phyloP scores from a whole-genome alignment of 2,113 vertebrate genomes.

The Thomomys bottae region DNA sequence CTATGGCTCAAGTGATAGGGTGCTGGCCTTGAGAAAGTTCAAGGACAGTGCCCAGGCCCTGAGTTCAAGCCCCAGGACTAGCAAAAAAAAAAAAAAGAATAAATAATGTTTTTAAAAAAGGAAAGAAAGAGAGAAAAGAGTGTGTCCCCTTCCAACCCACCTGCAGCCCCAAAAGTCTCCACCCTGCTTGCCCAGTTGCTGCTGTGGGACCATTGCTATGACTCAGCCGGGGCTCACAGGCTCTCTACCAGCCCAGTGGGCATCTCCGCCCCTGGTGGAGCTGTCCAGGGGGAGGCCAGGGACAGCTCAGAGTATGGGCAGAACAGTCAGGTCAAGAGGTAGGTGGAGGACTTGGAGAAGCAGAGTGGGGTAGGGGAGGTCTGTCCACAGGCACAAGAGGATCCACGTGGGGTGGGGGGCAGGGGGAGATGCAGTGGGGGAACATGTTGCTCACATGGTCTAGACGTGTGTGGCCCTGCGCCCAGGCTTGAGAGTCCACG shows the following conservation, averaged over 20 bases:
- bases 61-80: too few relatives aligned
- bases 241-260: background rate
- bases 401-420: too few relatives aligned
- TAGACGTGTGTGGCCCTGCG: background rate
- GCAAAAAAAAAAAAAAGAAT: too few relatives aligned
- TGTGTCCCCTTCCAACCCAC: background rate
- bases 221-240: background rate
- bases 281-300: too few relatives aligned
- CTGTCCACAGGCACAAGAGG: background rate
- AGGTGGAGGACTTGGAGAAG: background rate
- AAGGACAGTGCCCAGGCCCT: too few relatives aligned
- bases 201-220: background rate
- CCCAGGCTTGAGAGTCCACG: background rate
- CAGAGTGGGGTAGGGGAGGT: background rate
- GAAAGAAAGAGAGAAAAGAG: too few relatives aligned
- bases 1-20: too few relatives aligned
- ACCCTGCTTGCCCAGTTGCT: background rate
- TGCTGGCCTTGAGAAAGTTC: too few relatives aligned
- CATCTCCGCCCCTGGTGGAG: background rate
- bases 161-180: background rate
- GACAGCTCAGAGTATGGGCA: background rate
- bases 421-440: background rate
- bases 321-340: background rate
- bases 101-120: too few relatives aligned
- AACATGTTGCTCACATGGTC: background rate